Evolutionary conservation across 2,797 vertebrate species (phyloP).

Genomic region (Acipenser transmontanus): DNA sequence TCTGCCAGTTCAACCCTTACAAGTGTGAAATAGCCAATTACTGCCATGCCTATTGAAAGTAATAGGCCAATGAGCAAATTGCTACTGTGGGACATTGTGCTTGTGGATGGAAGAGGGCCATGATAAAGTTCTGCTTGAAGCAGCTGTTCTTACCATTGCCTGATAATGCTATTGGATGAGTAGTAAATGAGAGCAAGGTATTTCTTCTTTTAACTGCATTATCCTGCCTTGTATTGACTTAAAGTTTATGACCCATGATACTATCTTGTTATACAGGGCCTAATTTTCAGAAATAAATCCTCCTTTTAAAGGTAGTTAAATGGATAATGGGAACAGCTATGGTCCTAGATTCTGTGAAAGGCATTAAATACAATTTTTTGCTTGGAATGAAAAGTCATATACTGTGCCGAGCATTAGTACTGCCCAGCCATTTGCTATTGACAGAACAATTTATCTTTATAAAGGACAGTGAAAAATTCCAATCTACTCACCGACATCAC

Average conservation of each 20-base stretch:
- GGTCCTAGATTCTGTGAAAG: constrained; percentile 76
- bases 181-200: constrained; percentile 53
- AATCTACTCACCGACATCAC: constrained; percentile 85
- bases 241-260: constrained; percentile 92
- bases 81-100: constrained; percentile 68
- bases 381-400: constrained; percentile 75
- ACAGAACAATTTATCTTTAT: constrained; percentile 94
- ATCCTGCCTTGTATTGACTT: constrained; percentile 82
- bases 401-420: constrained; percentile 68
- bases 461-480: constrained; percentile 90
- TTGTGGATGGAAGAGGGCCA: constrained; percentile 60
- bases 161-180: constrained; percentile 48
- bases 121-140: constrained; percentile 74
- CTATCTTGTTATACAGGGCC: constrained; percentile 75
- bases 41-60: constrained; percentile 76
- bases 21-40: constrained; percentile 99
- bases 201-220: constrained; percentile 56
- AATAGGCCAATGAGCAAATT: constrained; percentile 92
- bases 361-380: constrained; percentile 81
- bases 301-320: constrained; percentile 92
- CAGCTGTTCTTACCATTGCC: constrained; percentile 63
- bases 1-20: constrained; percentile 86
- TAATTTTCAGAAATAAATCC: constrained; percentile 90
- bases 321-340: constrained; percentile 81
- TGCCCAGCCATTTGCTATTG: constrained; percentile 82